Conservation (phyloP, 2,888 invertebrate genomes). For the Coenonympha arcania region DNA sequence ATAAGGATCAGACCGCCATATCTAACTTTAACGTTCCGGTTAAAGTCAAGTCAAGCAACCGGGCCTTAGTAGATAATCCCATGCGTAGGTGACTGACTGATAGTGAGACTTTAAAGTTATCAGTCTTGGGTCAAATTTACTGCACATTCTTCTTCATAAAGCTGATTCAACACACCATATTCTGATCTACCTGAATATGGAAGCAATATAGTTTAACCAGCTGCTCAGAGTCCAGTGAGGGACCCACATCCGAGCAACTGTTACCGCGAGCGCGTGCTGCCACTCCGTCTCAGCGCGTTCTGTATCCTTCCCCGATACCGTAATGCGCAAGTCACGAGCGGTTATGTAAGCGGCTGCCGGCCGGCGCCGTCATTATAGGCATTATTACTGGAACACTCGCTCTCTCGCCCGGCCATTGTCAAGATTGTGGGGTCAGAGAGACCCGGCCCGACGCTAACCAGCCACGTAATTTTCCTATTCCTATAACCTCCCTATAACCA, state of each 20-base stretch:
- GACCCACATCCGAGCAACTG: constrained; percentile 3
- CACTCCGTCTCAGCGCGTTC: constrained; percentile 34
- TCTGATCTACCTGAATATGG: too few species aligned
- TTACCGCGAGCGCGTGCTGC: constrained; percentile 15
- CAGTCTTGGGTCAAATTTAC: too few species aligned
- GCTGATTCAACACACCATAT: neutral
- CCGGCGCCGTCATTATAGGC: constrained; percentile 67
- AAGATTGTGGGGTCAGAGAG: constrained; percentile 71
- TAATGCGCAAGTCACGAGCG: constrained; percentile 73
- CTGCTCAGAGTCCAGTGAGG: neutral
- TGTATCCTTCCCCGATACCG: constrained; percentile 68
- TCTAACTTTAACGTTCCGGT: too few species aligned
- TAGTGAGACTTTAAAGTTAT: too few species aligned
- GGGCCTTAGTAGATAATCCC: neutral
- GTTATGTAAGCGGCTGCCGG: constrained; percentile 71
- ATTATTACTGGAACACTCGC: constrained; percentile 63
- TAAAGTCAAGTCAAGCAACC: too few species aligned
- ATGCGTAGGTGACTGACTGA: constrained; percentile 7
- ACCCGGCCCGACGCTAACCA: constrained; percentile 48
- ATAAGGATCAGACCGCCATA: too few species aligned
- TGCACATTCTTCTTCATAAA: neutral
- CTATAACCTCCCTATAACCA: constrained; percentile 38
- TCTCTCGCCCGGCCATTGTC: constrained; percentile 65
- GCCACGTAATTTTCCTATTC: constrained; percentile 67
- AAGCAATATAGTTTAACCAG: too few species aligned